phyloP scores from a whole-genome alignment of 2,888 invertebrate genomes.

The Diadegma fenestrale region DNA sequence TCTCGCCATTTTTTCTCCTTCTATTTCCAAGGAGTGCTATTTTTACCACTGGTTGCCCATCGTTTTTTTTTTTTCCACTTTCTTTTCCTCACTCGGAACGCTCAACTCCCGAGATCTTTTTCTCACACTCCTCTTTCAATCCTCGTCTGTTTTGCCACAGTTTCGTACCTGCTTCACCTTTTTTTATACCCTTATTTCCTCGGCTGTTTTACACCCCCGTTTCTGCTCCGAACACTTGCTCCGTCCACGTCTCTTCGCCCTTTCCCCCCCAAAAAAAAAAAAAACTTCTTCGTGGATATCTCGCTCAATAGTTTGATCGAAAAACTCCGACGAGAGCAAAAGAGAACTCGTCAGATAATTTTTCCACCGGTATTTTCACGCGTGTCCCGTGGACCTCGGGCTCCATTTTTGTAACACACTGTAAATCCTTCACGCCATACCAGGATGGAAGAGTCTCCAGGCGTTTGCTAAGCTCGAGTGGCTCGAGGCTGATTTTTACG shows the following conservation, averaged over 20 bases:
- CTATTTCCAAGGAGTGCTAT: conserved; percentile 8
- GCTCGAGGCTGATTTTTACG: background rate
- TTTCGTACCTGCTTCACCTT: conserved; percentile 40
- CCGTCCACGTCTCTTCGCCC: background rate
- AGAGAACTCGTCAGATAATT: background rate
- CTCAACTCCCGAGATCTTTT: conserved; percentile 24
- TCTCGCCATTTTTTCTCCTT: conserved; percentile 28
- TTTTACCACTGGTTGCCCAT: conserved; percentile 24
- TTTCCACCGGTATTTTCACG: background rate
- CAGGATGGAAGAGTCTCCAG: background rate
- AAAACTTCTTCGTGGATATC: background rate
- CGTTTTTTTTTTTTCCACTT: conserved; percentile 16
- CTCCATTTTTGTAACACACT: background rate
- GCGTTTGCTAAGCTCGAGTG: background rate
- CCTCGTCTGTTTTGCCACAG: conserved; percentile 42
- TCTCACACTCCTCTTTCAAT: conserved; percentile 20
- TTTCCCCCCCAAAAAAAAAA: background rate
- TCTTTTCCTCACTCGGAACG: conserved; percentile 5
- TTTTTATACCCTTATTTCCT: conserved; percentile 30
- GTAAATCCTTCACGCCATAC: background rate
- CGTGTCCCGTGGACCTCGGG: background rate
- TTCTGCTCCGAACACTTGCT: background rate
- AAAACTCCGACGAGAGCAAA: background rate
- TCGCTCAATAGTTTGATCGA: background rate
- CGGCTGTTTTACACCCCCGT: conserved; percentile 30